A percentile compares a stretch with the other conserved stretches of the same genome.
Evolutionary conservation across 2,113 vertebrate genomes (phyloP).

Genomic region (Bujurquina vittata): DNA sequence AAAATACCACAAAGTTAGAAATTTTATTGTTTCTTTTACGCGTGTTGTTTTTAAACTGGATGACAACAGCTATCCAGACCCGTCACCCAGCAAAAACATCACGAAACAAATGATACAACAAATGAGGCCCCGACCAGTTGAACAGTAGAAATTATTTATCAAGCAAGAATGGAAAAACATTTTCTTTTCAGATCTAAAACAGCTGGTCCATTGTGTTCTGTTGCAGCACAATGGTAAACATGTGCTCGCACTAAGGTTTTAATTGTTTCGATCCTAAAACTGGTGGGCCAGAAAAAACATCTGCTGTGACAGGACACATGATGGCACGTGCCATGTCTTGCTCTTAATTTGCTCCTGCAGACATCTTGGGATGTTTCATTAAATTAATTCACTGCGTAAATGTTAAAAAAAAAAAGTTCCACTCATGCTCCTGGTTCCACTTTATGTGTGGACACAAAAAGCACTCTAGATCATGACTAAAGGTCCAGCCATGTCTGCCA

Average conservation of each 20-base stretch:
- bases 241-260: not conserved
- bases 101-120: not conserved
- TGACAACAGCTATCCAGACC: not conserved
- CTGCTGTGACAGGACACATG: not conserved
- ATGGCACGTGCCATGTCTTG: not conserved
- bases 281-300: not conserved
- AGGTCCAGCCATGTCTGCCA: not conserved
- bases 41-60: no score
- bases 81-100: not conserved
- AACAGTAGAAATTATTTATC: not conserved
- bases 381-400: not conserved
- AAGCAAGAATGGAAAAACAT: not conserved
- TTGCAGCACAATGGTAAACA: not conserved
- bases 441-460: not conserved
- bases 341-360: not conserved
- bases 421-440: no score
- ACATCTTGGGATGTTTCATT: not conserved
- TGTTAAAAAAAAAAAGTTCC: not conserved
- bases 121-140: not conserved
- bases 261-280: not conserved
- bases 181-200: not conserved
- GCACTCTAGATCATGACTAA: not conserved
- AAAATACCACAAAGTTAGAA: not conserved
- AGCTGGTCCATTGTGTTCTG: fast-evolving
- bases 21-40: not conserved